Evolutionary conservation across 1,140 invertebrate species (phyloP), one percentile per base, ranked within the genome.

Genomic region (Ectropis grisescens): DNA sequence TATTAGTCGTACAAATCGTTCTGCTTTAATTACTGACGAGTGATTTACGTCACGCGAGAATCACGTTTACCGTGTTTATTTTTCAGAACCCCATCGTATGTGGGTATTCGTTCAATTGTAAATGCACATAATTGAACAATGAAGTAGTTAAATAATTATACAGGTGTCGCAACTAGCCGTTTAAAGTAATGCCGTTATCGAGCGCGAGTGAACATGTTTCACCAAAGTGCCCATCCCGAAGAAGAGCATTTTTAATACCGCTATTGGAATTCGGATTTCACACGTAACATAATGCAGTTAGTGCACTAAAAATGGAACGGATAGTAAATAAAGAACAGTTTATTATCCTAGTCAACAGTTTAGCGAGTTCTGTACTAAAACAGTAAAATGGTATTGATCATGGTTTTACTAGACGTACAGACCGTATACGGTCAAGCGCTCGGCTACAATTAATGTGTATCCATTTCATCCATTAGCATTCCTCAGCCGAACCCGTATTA

Each of bases 21-120:
- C 47, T 36, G 33, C 47, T 47, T 54, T 61, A 70, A 61, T 61
- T 64, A 59, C 53, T 55, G 54, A 42, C 36, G 45, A 40, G 30
- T 42, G 41, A 53, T 58, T 58, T 55, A 47, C 46, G 33, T 36
- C 66, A 70, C 62, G 58, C 56, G 38, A 70, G 45, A 46, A 37
- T 43, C 28, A 47, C 49, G 51, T 58, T 64, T 61, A 32, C 41
- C 39, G 29, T 40, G 41, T 46, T 19, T 8, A 4, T 19, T 19
- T 19, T 8, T 4, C 54, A 50, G 47, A 40, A 41, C 33, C 16
- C 8, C 16, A 19, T 19, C 35, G 38, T 48, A 48, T 54, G 41
- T 35, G 42, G 39, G 23, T 39, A 37, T 35, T 41, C 23, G 38
- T 51, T 60, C 37, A 39, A 44, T 53, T 49, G 40, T 53, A 54